Percentiles rank a stretch among this genome's conserved stretches.
phyloP scores from a whole-genome alignment of 2,888 invertebrate species.

The Junonia oenone region DNA sequence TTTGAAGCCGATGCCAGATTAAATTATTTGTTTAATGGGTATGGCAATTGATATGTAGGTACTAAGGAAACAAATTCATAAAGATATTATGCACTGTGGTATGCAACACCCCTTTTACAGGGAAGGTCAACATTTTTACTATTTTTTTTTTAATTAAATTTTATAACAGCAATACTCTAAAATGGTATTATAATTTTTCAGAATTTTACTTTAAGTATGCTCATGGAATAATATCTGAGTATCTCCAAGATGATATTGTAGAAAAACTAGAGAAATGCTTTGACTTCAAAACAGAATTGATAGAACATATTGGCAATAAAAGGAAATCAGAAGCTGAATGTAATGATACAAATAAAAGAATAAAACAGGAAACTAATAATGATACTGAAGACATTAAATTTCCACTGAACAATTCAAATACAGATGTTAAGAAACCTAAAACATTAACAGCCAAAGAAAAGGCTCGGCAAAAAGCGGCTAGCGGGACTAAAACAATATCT shows the following conservation, averaged over 20 bases:
- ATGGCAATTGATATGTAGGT: too few species aligned
- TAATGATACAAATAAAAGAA: conserved; percentile 53
- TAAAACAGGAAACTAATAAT: conserved; percentile 52
- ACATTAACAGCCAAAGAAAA: conserved; percentile 85
- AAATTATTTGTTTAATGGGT: too few species aligned
- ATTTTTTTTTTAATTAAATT: too few species aligned
- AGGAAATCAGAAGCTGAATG: conserved; percentile 72
- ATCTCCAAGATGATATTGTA: conserved; percentile 84
- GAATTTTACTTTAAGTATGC: conserved; percentile 85
- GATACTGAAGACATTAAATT: conserved; percentile 52
- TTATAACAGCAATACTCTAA: too few species aligned
- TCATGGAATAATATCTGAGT: conserved; percentile 88
- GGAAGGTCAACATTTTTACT: too few species aligned
- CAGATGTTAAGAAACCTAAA: conserved; percentile 72
- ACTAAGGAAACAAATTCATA: too few species aligned
- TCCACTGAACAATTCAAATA: conserved; percentile 49
- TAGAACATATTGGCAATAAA: conserved; percentile 68
- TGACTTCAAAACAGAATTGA: conserved; percentile 81
- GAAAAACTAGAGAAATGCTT: conserved; percentile 82
- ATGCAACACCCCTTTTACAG: too few species aligned
- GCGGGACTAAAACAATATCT: conserved; percentile 88
- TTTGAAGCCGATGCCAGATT: too few species aligned
- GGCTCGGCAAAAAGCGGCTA: conserved; percentile 86
- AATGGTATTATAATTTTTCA: too few species aligned
- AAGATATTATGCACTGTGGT: too few species aligned